A percentile compares a stretch with the other conserved stretches of the same genome.
These are phyloP conservation scores for Podiceps cristatus DNA, from an alignment of 2,113 vertebrate genomes.

Conservation along the genomic window DNA sequence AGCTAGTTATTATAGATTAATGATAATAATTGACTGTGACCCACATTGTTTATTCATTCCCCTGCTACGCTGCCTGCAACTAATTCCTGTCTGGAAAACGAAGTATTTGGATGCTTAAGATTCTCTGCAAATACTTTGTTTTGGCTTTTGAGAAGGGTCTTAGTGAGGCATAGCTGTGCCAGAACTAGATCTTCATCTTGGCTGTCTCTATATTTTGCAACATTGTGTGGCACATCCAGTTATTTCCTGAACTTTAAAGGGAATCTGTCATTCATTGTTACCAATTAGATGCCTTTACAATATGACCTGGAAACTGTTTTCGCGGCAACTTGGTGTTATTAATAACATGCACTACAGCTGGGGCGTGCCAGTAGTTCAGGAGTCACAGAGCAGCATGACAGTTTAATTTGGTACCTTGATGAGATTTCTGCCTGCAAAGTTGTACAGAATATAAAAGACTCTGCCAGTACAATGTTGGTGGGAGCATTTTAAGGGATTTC, in stretches of 20 bases:
- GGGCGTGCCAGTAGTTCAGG: constrained; percentile 45
- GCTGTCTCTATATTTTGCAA: neutral
- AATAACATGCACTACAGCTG: constrained; percentile 64
- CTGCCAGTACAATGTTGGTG: neutral
- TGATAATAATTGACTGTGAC: neutral
- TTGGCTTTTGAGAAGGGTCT: neutral
- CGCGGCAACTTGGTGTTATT: constrained; percentile 37
- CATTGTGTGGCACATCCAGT: neutral
- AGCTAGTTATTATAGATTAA: constrained; percentile 47
- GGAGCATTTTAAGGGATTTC: neutral
- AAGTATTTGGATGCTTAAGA: neutral
- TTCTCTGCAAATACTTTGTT: neutral
- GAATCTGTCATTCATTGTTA: constrained; percentile 41
- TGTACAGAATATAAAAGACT: constrained; percentile 48
- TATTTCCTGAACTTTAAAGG: constrained; percentile 29
- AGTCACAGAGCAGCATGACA: constrained; percentile 60
- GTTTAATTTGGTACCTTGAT: constrained; percentile 69
- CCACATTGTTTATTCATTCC: constrained; percentile 47
- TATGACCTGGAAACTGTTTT: constrained; percentile 64
- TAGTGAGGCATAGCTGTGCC: neutral
- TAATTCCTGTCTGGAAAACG: neutral
- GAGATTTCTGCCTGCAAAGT: constrained; percentile 52
- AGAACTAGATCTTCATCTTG: neutral
- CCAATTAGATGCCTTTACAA: constrained; percentile 50
- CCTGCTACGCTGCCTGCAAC: neutral